Evolutionary conservation across 2,797 vertebrate genomes (phyloP).

Genomic region (Oreonectes daqikongensis): DNA sequence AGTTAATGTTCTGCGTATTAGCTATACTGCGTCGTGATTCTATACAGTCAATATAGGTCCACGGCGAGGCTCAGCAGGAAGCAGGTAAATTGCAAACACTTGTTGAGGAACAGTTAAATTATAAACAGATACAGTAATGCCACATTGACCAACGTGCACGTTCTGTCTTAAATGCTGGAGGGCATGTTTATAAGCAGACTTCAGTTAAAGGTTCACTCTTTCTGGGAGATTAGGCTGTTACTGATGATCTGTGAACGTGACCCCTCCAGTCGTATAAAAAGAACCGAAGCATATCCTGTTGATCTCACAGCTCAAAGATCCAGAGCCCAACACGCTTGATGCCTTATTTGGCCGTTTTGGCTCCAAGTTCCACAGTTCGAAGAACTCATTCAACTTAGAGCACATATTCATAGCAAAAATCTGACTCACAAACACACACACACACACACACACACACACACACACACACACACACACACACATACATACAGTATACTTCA

Average conservation of each 20-base stretch:
- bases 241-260: slow-evolving; percentile 73
- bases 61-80: slow-evolving; percentile 45
- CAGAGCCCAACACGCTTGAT: slow-evolving; percentile 70
- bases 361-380: slow-evolving; percentile 76
- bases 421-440: not conserved
- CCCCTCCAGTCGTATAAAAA: slow-evolving; percentile 69
- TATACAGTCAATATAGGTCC: slow-evolving; percentile 42
- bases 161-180: not conserved
- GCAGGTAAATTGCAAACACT: slow-evolving; percentile 56
- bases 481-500: too few relatives aligned
- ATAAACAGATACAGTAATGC: slow-evolving; percentile 56
- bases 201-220: slow-evolving; percentile 27
- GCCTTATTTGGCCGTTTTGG: slow-evolving; percentile 85
- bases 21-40: slow-evolving; percentile 29
- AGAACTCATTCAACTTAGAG: slow-evolving; percentile 72
- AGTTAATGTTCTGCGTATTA: slow-evolving; percentile 40
- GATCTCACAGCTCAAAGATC: slow-evolving; percentile 83
- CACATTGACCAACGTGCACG: slow-evolving; percentile 41
- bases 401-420: slow-evolving; percentile 23
- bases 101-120: slow-evolving; percentile 55
- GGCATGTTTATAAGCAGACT: slow-evolving; percentile 17
- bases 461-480: not conserved
- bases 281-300: slow-evolving; percentile 69
- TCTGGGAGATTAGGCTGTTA: slow-evolving; percentile 29
- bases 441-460: not conserved